Conservation (phyloP, 2,797 vertebrate species). For the Monodelphis domestica region DNA sequence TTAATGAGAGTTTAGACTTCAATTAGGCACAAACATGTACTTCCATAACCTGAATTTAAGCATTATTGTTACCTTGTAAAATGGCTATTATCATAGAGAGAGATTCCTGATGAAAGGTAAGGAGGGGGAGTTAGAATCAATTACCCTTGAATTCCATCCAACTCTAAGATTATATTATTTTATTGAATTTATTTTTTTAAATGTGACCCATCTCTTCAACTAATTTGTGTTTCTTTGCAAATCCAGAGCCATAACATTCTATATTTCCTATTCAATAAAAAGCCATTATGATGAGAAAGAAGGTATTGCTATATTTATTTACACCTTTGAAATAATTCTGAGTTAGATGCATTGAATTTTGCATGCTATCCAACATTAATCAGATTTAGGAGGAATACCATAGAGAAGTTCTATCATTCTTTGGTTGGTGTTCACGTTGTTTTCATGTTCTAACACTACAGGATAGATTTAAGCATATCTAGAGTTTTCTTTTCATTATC, state of each 20-base stretch:
- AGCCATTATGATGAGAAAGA: not conserved
- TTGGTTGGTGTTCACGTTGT: not conserved
- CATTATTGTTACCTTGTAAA: not conserved
- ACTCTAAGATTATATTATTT: not conserved
- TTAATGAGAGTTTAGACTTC: not conserved
- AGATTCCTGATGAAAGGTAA: not conserved
- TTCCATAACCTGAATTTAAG: not conserved
- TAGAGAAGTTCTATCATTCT: not conserved
- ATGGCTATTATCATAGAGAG: not conserved
- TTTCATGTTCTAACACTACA: not conserved
- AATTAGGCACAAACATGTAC: not conserved
- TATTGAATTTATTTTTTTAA: not conserved
- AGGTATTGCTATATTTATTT: not conserved
- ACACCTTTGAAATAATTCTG: not conserved
- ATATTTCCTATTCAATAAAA: not conserved
- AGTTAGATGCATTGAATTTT: not conserved
- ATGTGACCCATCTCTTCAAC: not conserved
- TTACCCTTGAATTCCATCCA: not conserved
- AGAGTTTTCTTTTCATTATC: not conserved
- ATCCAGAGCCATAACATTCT: not conserved
- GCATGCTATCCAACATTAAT: not conserved
- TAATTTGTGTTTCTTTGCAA: not conserved
- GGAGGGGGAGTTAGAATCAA: not conserved
- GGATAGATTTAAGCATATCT: not conserved
- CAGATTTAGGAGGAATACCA: not conserved